Evolutionary conservation across 2,888 invertebrate species (phyloP).

Genomic region (Hesperia comma): DNA sequence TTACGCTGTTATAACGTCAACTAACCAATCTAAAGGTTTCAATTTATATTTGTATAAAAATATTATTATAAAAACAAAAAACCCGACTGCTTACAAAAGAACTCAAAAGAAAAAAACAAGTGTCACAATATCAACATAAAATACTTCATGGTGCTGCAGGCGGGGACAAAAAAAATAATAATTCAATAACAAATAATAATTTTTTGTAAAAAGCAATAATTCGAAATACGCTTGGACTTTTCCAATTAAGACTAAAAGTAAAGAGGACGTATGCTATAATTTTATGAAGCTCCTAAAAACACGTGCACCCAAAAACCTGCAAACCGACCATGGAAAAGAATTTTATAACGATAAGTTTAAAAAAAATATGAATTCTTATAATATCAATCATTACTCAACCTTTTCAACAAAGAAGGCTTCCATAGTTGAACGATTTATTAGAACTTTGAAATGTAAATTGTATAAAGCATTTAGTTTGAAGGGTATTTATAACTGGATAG

Average conservation of each 20-base stretch:
- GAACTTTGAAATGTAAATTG: constrained; percentile 9
- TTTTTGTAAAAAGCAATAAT: too few relatives aligned
- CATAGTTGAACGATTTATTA: constrained; percentile 2
- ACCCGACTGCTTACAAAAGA: too few relatives aligned
- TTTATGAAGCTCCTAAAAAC: constrained; percentile 4
- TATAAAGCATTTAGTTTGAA: constrained; percentile 6
- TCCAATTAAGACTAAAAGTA: constrained; percentile 7
- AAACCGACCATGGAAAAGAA: constrained; percentile 7
- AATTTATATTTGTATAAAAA: too few relatives aligned
- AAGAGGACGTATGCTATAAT: constrained; percentile 5
- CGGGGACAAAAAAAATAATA: too few relatives aligned
- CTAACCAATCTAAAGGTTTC: too few relatives aligned
- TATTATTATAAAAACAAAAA: too few relatives aligned
- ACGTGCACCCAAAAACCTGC: constrained; percentile 5
- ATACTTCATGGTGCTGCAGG: too few relatives aligned
- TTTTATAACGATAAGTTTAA: constrained; percentile 7
- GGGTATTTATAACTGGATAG: constrained; percentile 5
- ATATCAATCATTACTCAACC: constrained; percentile 6
- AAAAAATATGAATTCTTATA: constrained; percentile 10
- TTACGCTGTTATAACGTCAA: too few relatives aligned
- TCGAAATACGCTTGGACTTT: constrained; percentile 47
- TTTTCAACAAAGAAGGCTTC: constrained; percentile 3
- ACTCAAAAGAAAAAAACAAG: too few relatives aligned
- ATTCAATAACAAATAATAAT: too few relatives aligned
- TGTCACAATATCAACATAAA: too few relatives aligned